A percentile compares a stretch with the other conserved stretches of the same genome.
Conservation (phyloP, 1,140 invertebrate species). For the Scaptomyza montana region DNA sequence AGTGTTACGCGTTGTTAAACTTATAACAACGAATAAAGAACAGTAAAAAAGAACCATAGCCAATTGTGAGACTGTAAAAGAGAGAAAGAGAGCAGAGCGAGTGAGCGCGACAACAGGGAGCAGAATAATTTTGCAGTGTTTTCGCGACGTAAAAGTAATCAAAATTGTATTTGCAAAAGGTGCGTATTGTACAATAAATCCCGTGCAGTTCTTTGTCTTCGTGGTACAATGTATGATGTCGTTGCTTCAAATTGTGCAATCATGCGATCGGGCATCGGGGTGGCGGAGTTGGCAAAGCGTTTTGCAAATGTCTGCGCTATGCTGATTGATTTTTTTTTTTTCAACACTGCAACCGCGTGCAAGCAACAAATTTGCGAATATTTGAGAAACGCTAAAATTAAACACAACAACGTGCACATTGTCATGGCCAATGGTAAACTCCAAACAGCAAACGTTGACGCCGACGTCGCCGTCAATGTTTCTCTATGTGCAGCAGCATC, state of each 20-base stretch:
- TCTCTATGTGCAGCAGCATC: constrained; percentile 11
- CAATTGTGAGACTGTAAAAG: constrained; percentile 21
- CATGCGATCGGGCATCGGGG: constrained; percentile 21
- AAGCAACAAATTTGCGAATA: constrained; percentile 14
- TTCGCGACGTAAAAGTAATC: constrained; percentile 70
- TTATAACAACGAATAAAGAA: constrained; percentile 7
- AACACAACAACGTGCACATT: constrained; percentile 21
- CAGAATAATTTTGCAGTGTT: constrained; percentile 72
- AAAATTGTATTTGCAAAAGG: constrained; percentile 60
- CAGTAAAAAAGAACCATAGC: constrained; percentile 31
- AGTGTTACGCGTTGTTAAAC: constrained; percentile 4
- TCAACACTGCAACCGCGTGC: constrained; percentile 51
- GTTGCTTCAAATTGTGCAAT: constrained; percentile 60
- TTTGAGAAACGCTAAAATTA: constrained; percentile 35
- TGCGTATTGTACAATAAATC: constrained; percentile 53
- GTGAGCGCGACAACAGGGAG: constrained; percentile 58
- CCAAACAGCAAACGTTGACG: constrained; percentile 19
- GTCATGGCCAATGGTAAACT: constrained; percentile 49
- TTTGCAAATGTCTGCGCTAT: constrained; percentile 73
- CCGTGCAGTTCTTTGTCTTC: constrained; percentile 37
- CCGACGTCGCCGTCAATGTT: not conserved
- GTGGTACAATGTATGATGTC: constrained; percentile 2
- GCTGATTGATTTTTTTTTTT: constrained; percentile 77
- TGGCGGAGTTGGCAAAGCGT: constrained; percentile 30
- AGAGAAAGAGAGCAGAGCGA: constrained; percentile 41